Conservation (phyloP, 2,113 vertebrate genomes). For the Apaloderma vittatum region DNA sequence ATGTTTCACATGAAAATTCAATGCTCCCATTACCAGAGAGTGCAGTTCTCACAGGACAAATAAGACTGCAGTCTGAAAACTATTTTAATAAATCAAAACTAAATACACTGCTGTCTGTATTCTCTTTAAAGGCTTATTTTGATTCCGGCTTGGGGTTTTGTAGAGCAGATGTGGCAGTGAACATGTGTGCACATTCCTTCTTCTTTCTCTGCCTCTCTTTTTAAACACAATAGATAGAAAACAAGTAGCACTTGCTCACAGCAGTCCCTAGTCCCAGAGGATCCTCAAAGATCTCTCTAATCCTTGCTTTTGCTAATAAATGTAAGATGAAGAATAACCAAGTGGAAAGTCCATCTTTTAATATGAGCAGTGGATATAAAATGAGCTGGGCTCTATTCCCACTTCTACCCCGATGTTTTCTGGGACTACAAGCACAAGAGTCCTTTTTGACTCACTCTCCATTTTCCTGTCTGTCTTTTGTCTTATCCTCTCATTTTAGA, state of each 20-base stretch:
- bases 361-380: neutral
- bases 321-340: neutral
- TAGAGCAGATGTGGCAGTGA: neutral
- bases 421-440: neutral
- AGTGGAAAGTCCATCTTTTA: neutral
- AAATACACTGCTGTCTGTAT: constrained; percentile 26
- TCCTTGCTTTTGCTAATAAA: neutral
- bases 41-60: constrained; percentile 59
- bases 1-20: constrained; percentile 67
- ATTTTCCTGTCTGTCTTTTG: neutral
- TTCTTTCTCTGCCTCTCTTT: neutral
- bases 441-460: neutral
- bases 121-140: constrained; percentile 57
- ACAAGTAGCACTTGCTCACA: neutral
- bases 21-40: constrained; percentile 51
- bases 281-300: neutral
- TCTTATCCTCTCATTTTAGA: neutral
- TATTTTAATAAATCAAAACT: constrained; percentile 71
- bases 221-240: constrained; percentile 5
- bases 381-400: neutral
- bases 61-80: constrained; percentile 61
- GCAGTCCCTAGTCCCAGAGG: neutral
- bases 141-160: neutral
- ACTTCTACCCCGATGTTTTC: neutral
- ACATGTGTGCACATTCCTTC: neutral